Base-by-base conservation (phyloP, 2,113 vertebrate species). In the Esox niger region DNA sequence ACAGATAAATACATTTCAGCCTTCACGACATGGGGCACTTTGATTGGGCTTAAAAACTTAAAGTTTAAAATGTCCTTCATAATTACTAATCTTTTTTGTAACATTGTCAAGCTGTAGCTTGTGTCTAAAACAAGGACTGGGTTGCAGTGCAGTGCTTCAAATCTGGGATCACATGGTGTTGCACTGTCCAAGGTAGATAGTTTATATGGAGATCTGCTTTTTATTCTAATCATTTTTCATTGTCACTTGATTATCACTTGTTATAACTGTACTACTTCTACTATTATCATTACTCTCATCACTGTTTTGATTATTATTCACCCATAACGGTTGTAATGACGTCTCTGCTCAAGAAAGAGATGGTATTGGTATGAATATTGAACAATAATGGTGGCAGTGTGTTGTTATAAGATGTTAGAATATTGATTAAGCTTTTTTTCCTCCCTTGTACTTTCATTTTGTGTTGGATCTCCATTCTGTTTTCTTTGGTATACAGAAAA, bases 401-500 rank as follows among this genome's bases (percentile, higher is more conserved):
- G 87, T 85, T 89, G 82, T 89, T 90, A 87, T 85, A 77, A 89
- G 81, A 88, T 88, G 86, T 87, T 92, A 90, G 88, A 88, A 79
- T 87, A 88, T 87, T 89, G 83, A 90, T 91, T 87, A 88, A 86
- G 85, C 86, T 90, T 90, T 49, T n/a, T 61, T 33, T 47, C 79
- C 79, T 84, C 81, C 89, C 86, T 88, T 91, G 88, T 92, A 90
- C 87, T 83, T 86, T 88, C 85, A 80, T 90, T 89, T 89, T 90
- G 90, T 91, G 88, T 92, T 91, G 87, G 86, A 89, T 89, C 87
- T 91, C 85, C 86, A 90, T 88, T 90, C 86, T 89, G 81, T 86
- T 91, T 91, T 90, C 88, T 82, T 90, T 89, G 86, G 86, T 92
- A 91, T 90, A 90, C 89, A 84, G 87, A 90, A 91, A 90, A 84